These are phyloP conservation scores for Spinus pinus DNA, from an alignment of 2,797 vertebrate genomes.

Conservation along the genomic window DNA sequence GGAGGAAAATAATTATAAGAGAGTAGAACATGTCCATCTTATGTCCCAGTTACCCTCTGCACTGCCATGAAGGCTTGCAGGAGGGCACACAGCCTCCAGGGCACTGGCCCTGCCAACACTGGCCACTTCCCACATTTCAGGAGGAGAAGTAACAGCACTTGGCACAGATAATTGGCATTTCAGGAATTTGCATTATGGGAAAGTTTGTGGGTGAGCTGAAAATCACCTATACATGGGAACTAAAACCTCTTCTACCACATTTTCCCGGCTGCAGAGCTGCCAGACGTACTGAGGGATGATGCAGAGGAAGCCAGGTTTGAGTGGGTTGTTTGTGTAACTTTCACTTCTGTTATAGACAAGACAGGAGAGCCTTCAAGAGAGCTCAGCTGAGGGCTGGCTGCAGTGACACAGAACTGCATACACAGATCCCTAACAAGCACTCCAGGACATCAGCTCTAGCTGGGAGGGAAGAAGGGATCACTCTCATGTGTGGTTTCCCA, in stretches of 20 bases:
- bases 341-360: neutral
- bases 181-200: neutral
- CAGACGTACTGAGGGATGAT: neutral
- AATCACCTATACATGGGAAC: neutral
- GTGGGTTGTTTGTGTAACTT: neutral
- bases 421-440: rapidly evolving
- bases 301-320: neutral
- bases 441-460: neutral
- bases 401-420: neutral
- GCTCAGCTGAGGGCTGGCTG: neutral
- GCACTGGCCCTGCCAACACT: neutral
- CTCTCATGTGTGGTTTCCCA: neutral
- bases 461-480: neutral
- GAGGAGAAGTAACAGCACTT: neutral
- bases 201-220: neutral
- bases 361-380: neutral
- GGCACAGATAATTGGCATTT: neutral
- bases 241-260: rapidly evolving
- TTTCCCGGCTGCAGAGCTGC: rapidly evolving
- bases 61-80: neutral
- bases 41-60: neutral
- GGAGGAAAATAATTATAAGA: neutral
- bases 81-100: neutral
- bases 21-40: neutral
- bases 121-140: neutral